A percentile compares a stretch with the other conserved stretches of the same genome.
Evolutionary conservation across 2,797 vertebrate genomes (phyloP).

Genomic region (Melanotaenia nigrans): DNA sequence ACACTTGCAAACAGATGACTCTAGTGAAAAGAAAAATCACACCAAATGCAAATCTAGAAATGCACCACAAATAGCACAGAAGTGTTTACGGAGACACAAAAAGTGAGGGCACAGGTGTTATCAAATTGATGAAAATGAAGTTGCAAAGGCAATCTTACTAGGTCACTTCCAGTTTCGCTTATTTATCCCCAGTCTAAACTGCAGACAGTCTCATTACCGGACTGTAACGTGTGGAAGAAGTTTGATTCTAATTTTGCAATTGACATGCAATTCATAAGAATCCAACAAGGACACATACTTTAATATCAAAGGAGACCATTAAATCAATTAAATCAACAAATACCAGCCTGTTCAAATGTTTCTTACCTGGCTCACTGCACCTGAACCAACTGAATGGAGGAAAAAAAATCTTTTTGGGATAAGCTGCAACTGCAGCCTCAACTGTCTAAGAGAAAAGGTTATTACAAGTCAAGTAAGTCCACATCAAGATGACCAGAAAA

Average conservation of each 20-base stretch:
- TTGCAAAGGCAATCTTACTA: not conserved
- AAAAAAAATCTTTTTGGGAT: not conserved
- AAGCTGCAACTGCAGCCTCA: not conserved
- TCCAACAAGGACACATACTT: not conserved
- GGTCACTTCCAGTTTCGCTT: not conserved
- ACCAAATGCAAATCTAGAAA: not conserved
- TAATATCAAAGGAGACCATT: not conserved
- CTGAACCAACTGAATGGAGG: not conserved
- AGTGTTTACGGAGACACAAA: not conserved
- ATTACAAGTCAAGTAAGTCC: not conserved
- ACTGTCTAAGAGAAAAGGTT: not conserved
- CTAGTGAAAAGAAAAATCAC: not conserved
- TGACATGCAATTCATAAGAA: not conserved
- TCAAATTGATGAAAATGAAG: not conserved
- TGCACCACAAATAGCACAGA: not conserved
- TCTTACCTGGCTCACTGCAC: not conserved
- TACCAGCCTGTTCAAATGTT: not conserved
- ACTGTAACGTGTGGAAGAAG: not conserved
- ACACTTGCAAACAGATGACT: constrained; percentile 2
- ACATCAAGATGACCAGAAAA: not conserved
- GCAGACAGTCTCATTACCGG: not conserved
- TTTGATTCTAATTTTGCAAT: not conserved
- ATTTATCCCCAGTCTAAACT: not conserved
- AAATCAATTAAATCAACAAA: not conserved
- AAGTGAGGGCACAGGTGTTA: not conserved